Base-by-base conservation (phyloP, 2,888 invertebrate genomes). In the Dryomyza anilis region DNA sequence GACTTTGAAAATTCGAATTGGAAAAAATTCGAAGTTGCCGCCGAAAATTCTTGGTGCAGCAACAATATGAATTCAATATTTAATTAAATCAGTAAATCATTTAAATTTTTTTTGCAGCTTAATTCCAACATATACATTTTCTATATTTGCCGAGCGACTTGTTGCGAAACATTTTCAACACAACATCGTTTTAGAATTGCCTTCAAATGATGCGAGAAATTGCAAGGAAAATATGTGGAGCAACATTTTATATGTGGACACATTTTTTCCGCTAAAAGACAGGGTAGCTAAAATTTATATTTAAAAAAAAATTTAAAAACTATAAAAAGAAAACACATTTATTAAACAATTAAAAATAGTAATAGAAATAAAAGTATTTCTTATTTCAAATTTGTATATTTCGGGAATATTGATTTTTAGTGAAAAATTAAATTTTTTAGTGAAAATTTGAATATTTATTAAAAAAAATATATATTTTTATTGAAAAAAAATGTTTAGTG, bases 221-320 rank as follows among this genome's bases (percentile, higher is more conserved):
- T 90, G 90, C 74, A 85, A 85, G 65, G 74, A 78, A 36, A 85
- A 86, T 77, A 88, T 89, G 86, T 89, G 89, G 88, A 83, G 87
- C 66, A 89, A 89, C 76, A 80, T 88, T 14, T 81, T 89, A 1
- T 90, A 88, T 72, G 77, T 89, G 53, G 87, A 88, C 70, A 88
- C 86, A 1, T 82, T 87, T 33, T 89, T 86, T 72, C 86, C 88
- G 0, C 76, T 81, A 10, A 81, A 84, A 1, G 86, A 89, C 75
- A 86, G 88, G 85, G 90, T 89, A 72, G 25, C 30, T 61, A n/a
- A 10, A 12, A 21, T n/a, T 46, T 8, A 23, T 21, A 16, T 56
- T 30, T 8, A 6, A 45, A 16, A 45, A 53, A 46, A 33, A 25
- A 7, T 30, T 36, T 59, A 14, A 43, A 43, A 27, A 52, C 14